These are phyloP conservation scores for Scylla paramamosain DNA, from an alignment of 1,140 invertebrate species.

Conservation along the genomic window DNA sequence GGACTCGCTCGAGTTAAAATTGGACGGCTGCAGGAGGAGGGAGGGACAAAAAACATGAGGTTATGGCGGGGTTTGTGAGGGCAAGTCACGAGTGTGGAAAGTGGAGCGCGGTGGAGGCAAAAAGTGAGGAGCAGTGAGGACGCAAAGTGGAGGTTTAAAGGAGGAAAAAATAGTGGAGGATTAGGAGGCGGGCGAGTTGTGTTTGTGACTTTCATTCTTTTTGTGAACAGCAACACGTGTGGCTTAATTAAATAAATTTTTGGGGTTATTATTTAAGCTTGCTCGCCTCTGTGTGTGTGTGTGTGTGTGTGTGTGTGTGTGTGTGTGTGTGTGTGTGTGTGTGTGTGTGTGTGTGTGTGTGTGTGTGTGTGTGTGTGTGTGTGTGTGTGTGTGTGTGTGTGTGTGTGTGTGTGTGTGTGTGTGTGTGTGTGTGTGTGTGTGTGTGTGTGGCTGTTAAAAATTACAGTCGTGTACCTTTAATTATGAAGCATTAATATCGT, in stretches of 20 bases:
- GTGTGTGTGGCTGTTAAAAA: not conserved
- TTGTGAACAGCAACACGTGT: too few relatives aligned
- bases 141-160: not conserved
- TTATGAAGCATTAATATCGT: not conserved
- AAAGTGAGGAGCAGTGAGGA: not conserved
- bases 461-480: not conserved
- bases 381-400: not conserved
- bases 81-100: too few relatives aligned
- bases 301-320: slow-evolving; percentile 34
- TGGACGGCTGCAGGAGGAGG: slow-evolving; percentile 84
- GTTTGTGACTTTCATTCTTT: not conserved
- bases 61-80: too few relatives aligned
- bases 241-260: too few relatives aligned
- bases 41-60: too few relatives aligned
- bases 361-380: not conserved
- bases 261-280: not conserved
- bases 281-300: not conserved
- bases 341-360: slow-evolving; percentile 34
- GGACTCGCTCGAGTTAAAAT: slow-evolving; percentile 87
- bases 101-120: too few relatives aligned
- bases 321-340: slow-evolving; percentile 34
- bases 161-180: too few relatives aligned
- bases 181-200: too few relatives aligned
- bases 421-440: not conserved
- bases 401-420: not conserved